Conservation (phyloP, 2,113 vertebrate species). For the Opisthocomus hoazin region DNA sequence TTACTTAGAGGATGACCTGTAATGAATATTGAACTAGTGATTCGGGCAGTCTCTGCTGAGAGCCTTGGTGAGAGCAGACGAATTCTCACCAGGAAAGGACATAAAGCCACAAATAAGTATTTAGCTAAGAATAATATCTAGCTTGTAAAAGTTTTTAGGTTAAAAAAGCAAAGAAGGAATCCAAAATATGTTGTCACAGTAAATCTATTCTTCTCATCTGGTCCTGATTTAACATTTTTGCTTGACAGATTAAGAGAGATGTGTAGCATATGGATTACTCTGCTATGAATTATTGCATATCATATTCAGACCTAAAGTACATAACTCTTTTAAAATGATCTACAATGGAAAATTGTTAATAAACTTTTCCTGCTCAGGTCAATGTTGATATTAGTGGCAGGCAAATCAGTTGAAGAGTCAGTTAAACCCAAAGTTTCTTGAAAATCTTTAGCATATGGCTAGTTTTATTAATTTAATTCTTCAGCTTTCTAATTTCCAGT, state of each 20-base stretch:
- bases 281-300: constrained; percentile 16
- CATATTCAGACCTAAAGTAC: background rate
- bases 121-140: background rate
- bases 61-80: background rate
- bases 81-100: background rate
- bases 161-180: constrained; percentile 7
- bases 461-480: background rate
- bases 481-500: background rate
- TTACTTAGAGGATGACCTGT: background rate
- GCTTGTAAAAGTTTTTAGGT: background rate
- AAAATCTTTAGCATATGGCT: background rate
- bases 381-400: background rate
- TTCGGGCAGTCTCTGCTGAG: background rate
- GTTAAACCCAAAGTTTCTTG: background rate
- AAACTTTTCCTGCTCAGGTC: background rate
- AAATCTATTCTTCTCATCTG: constrained; percentile 46
- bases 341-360: constrained; percentile 12
- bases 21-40: background rate
- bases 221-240: constrained; percentile 37
- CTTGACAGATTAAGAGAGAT: constrained; percentile 59
- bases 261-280: constrained; percentile 32
- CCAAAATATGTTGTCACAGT: constrained; percentile 24
- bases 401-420: background rate
- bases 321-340: constrained; percentile 24
- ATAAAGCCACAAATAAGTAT: background rate